Evolutionary conservation across 2,797 vertebrate species (phyloP).

Genomic region (Spinus pinus): DNA sequence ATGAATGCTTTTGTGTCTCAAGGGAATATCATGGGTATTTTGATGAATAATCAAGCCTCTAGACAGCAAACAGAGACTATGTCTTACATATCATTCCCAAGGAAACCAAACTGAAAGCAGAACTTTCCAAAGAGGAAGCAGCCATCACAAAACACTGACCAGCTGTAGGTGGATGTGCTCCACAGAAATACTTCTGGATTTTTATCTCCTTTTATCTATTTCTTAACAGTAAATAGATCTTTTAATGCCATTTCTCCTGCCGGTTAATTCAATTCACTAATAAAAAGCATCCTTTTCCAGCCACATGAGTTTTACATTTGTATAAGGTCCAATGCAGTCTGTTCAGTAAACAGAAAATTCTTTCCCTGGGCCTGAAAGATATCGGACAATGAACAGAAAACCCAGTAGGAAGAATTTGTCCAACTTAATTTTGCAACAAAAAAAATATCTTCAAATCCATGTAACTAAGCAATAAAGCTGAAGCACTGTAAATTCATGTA

Average conservation of each 20-base stretch:
- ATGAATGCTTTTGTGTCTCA: background rate
- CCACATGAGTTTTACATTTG: background rate
- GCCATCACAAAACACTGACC: background rate
- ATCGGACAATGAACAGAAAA: background rate
- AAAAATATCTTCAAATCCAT: background rate
- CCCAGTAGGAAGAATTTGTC: background rate
- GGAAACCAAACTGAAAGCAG: constrained; percentile 48
- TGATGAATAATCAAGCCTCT: constrained; percentile 30
- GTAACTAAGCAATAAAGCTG: background rate
- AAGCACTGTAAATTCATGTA: background rate
- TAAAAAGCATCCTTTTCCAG: background rate
- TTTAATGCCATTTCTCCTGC: background rate
- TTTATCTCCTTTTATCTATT: background rate
- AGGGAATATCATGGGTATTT: constrained; percentile 9
- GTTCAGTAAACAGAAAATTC: background rate
- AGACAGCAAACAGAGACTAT: constrained; percentile 19
- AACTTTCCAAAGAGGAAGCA: constrained; percentile 50
- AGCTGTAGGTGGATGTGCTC: background rate
- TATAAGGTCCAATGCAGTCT: background rate
- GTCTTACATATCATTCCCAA: constrained; percentile 35
- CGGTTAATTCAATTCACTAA: background rate
- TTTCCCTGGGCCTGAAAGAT: background rate
- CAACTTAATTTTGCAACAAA: background rate
- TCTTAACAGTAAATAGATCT: background rate
- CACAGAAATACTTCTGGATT: background rate